Conservation (phyloP, 2,888 invertebrate genomes). For the Bellardia pandia region DNA sequence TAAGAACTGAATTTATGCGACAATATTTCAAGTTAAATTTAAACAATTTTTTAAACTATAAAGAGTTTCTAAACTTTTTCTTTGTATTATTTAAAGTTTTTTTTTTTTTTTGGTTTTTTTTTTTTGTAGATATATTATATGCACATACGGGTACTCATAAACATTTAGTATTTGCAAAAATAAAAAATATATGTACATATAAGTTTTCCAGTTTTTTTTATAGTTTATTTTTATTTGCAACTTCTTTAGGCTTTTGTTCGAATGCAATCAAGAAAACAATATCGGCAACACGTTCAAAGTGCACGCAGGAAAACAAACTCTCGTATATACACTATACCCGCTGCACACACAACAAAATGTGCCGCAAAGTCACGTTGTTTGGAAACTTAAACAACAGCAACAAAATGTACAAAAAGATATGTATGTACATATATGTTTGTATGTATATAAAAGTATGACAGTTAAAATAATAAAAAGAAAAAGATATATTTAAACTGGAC, state of each 20-base stretch:
- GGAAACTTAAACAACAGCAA: constrained; percentile 30
- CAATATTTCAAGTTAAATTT: constrained; percentile 35
- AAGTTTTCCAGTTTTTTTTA: neutral
- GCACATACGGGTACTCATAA: constrained; percentile 54
- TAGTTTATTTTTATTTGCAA: constrained; percentile 55
- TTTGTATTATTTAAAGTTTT: constrained; percentile 8
- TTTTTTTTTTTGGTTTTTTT: neutral
- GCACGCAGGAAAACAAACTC: constrained; percentile 68
- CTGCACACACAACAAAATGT: constrained; percentile 65
- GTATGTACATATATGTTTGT: neutral
- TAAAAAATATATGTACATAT: neutral
- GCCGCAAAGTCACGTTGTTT: constrained; percentile 73
- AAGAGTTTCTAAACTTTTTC: constrained; percentile 29
- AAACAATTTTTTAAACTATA: neutral
- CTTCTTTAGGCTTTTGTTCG: constrained; percentile 68
- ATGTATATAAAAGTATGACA: constrained; percentile 65
- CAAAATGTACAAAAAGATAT: constrained; percentile 19
- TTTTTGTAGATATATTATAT: constrained; percentile 55
- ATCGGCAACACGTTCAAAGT: constrained; percentile 74
- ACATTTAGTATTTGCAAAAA: constrained; percentile 44
- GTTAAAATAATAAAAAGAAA: constrained; percentile 49
- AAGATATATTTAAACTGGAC: constrained; percentile 63
- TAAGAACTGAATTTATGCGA: constrained; percentile 28
- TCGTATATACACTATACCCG: constrained; percentile 17
- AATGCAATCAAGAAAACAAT: constrained; percentile 70